Percentiles rank a stretch among this genome's conserved stretches.
Conservation (phyloP, 2,797 vertebrate species). For the Phrynocephalus forsythii region DNA sequence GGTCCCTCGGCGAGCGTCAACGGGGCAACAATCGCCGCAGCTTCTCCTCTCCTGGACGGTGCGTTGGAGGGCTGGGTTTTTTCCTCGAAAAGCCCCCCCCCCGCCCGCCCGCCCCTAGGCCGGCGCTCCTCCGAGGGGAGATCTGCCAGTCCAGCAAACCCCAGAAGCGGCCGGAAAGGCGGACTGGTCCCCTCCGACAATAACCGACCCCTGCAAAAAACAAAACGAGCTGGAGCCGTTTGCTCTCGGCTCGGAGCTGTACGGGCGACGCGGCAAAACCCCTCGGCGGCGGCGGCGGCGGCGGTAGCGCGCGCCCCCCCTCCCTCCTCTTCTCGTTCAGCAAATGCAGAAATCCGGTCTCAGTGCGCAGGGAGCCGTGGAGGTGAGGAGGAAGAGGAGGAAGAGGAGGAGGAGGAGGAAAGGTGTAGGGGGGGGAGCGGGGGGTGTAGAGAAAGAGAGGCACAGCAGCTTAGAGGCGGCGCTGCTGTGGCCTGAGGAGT, state of each 20-base stretch:
- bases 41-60: slow-evolving; percentile 25
- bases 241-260: too few relatives aligned
- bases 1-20: not conserved
- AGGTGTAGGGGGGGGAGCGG: not conserved
- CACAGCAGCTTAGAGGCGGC: not conserved
- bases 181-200: too few relatives aligned
- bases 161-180: too few relatives aligned
- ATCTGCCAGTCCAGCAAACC: too few relatives aligned
- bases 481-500: not conserved
- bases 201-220: too few relatives aligned
- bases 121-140: too few relatives aligned
- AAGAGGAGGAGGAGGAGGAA: not conserved
- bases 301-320: not conserved
- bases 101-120: too few relatives aligned
- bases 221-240: too few relatives aligned
- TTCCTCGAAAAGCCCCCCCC: too few relatives aligned
- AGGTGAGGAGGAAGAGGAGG: not conserved
- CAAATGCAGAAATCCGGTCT: slow-evolving; percentile 40
- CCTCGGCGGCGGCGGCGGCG: too few relatives aligned
- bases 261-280: too few relatives aligned
- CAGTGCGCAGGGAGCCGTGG: not conserved
- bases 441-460: not conserved
- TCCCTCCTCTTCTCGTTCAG: slow-evolving; percentile 12
- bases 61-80: too few relatives aligned
- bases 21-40: slow-evolving; percentile 24